phyloP scores from a whole-genome alignment of 2,888 invertebrate species.

The Apotomis turbidana region DNA sequence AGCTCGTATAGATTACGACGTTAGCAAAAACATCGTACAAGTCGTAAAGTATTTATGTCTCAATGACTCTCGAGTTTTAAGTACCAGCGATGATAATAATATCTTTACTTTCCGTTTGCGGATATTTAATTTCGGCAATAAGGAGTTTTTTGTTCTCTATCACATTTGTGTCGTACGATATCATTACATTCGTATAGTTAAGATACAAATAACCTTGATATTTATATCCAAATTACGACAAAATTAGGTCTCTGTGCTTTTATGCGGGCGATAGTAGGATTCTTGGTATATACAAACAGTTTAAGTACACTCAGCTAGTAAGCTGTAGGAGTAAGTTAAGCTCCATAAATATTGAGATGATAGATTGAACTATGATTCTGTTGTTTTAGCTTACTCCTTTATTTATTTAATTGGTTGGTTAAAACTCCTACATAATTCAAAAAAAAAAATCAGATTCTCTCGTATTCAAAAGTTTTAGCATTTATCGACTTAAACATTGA shows the following conservation, averaged over 20 bases:
- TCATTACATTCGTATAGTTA: background rate
- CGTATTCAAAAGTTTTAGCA: no score
- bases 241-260: background rate
- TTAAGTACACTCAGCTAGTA: no score
- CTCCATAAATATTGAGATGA: no score
- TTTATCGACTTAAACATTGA: no score
- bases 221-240: background rate
- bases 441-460: no score
- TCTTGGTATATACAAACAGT: background rate
- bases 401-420: no score
- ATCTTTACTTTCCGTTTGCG: slow-evolving; percentile 11
- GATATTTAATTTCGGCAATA: slow-evolving; percentile 27
- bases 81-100: slow-evolving; percentile 19
- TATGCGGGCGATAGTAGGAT: background rate
- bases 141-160: slow-evolving; percentile 18
- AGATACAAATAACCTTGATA: no score
- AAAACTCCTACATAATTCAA: no score
- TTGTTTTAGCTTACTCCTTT: no score
- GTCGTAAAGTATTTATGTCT: slow-evolving; percentile 2
- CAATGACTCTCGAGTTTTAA: slow-evolving; percentile 22
- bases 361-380: no score
- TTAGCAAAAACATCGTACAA: slow-evolving; percentile 11
- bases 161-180: slow-evolving; percentile 15
- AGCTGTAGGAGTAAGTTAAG: no score
- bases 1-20: background rate